Percentiles rank a stretch among this genome's conserved stretches.
Evolutionary conservation across 2,888 invertebrate species (phyloP).

Genomic region (Oligia fasciuncula): DNA sequence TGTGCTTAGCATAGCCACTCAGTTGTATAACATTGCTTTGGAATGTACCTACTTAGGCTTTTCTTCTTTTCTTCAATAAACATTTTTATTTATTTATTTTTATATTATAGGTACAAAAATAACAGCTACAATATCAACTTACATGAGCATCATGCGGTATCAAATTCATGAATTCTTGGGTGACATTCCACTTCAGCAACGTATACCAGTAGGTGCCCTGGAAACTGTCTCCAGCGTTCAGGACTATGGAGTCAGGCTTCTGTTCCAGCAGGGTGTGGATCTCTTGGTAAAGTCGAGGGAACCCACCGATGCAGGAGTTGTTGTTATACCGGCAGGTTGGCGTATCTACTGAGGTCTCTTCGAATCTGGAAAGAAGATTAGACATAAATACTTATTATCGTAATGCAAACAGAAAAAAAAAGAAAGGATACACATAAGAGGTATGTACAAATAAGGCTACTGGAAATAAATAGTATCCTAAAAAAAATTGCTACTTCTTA

Average conservation of each 20-base stretch:
- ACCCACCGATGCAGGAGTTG: constrained; percentile 92
- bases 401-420: too few relatives aligned
- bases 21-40: too few relatives aligned
- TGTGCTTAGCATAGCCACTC: too few relatives aligned
- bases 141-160: constrained; percentile 94
- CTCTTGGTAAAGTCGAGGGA: constrained; percentile 91
- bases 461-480: too few relatives aligned
- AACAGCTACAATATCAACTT: constrained; percentile 34
- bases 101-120: too few relatives aligned
- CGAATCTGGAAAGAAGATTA: constrained; percentile 85
- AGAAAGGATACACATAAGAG: too few relatives aligned
- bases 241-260: constrained; percentile 91
- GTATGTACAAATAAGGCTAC: too few relatives aligned
- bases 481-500: too few relatives aligned
- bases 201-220: constrained; percentile 97
- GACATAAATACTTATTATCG: neutral
- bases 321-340: constrained; percentile 89
- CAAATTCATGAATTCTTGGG: constrained; percentile 93
- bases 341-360: constrained; percentile 90
- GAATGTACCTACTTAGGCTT: too few relatives aligned
- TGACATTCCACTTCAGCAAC: constrained; percentile 93
- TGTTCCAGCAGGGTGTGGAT: constrained; percentile 84
- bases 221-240: constrained; percentile 96
- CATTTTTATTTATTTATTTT: too few relatives aligned
- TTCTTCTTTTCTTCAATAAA: too few relatives aligned